Evolutionary conservation across 2,113 vertebrate species (phyloP).

Genomic region (Anoplopoma fimbria): DNA sequence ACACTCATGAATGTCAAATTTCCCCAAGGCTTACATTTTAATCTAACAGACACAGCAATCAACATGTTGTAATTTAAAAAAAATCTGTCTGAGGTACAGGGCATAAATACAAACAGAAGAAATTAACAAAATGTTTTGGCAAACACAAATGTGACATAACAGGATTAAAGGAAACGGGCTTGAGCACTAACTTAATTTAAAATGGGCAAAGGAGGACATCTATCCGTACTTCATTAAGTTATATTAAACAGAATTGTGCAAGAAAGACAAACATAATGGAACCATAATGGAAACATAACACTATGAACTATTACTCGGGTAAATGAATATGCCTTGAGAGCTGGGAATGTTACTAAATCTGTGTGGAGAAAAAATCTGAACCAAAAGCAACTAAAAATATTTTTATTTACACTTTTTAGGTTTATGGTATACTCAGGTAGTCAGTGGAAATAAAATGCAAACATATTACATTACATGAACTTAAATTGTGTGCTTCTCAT

Average conservation of each 20-base stretch:
- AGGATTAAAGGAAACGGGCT: conserved; percentile 24
- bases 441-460: conserved; percentile 1
- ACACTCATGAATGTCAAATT: background rate
- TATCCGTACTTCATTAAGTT: background rate
- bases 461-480: conserved; percentile 5
- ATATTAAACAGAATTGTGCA: conserved; percentile 10
- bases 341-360: background rate
- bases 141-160: conserved; percentile 19
- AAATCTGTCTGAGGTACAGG: background rate
- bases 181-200: background rate
- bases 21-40: background rate
- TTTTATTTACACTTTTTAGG: conserved; percentile 8
- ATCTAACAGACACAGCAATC: conserved; percentile 19
- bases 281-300: conserved; percentile 2
- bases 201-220: background rate
- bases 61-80: conserved; percentile 34
- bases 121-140: conserved; percentile 15
- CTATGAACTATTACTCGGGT: background rate
- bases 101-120: conserved; percentile 30
- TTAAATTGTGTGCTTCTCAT: conserved; percentile 38
- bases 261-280: background rate
- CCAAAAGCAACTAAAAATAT: conserved; percentile 1
- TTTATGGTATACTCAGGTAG: background rate
- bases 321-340: background rate
- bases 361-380: background rate